These are phyloP conservation scores for Smittia aterrima DNA, from an alignment of 2,888 invertebrate species.

Conservation along the genomic window DNA sequence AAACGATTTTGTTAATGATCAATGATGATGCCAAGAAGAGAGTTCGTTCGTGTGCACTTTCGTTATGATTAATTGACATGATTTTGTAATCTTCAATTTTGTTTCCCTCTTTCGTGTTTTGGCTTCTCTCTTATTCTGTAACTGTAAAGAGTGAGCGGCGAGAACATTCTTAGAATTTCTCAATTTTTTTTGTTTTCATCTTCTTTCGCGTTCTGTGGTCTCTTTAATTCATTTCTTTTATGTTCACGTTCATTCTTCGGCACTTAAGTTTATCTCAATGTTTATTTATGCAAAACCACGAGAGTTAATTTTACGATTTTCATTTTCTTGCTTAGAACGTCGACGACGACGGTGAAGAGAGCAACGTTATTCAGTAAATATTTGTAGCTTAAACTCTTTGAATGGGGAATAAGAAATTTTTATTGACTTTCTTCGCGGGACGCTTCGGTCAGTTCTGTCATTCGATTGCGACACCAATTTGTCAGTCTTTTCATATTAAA, in stretches of 20 bases:
- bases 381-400: no score
- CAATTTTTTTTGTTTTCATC: not conserved
- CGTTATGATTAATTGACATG: conserved; percentile 17
- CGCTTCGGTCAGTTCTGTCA: not conserved
- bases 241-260: not conserved
- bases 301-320: not conserved
- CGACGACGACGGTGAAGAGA: no score
- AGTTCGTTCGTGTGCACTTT: not conserved
- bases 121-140: not conserved
- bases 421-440: not conserved
- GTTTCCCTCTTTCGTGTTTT: conserved; percentile 7
- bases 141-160: conserved; percentile 6
- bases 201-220: not conserved
- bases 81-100: conserved; percentile 10
- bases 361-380: no score
- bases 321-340: not conserved
- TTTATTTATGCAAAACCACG: conserved; percentile 25
- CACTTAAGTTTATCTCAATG: not conserved
- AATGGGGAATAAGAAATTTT: no score
- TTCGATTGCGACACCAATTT: not conserved
- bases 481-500: not conserved
- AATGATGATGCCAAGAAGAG: no score
- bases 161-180: conserved; percentile 25
- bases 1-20: no score
- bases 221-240: not conserved